phyloP scores from a whole-genome alignment of 1,140 invertebrate genomes.

The Semibalanus balanoides region DNA sequence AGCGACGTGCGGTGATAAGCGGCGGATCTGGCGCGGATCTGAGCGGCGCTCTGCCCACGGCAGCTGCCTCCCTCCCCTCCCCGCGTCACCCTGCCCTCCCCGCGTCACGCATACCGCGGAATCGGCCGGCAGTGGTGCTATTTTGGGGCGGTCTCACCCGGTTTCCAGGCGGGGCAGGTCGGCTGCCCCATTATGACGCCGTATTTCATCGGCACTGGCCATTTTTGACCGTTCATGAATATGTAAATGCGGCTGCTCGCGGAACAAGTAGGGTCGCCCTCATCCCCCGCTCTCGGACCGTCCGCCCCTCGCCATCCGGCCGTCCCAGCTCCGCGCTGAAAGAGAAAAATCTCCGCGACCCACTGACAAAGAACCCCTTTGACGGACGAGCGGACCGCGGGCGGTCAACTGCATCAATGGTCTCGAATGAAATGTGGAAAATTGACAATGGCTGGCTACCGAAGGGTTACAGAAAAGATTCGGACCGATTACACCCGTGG shows the following conservation, averaged over 20 bases:
- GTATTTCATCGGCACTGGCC: not conserved
- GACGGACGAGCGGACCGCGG: not conserved
- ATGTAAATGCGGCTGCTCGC: not conserved
- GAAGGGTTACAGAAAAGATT: constrained; percentile 2
- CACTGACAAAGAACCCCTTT: not conserved
- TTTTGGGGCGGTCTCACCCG: not conserved
- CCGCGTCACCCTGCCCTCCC: too few relatives aligned
- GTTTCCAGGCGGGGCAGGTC: not conserved
- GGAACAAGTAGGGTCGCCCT: not conserved
- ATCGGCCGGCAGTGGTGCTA: not conserved
- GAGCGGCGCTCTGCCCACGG: too few relatives aligned
- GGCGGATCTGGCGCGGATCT: not conserved
- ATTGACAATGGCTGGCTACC: not conserved
- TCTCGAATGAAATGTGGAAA: not conserved
- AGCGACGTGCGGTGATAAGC: not conserved
- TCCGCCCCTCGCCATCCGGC: too few relatives aligned
- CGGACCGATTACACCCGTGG: not conserved
- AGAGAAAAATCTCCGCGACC: not conserved
- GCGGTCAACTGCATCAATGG: not conserved
- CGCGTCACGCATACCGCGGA: too few relatives aligned
- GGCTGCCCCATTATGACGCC: not conserved
- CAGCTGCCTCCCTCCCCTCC: not conserved
- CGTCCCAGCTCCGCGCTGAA: not conserved
- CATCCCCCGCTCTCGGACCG: not conserved
- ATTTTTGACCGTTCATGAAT: not conserved